Base-by-base conservation (phyloP, 2,797 vertebrate genomes). In the Gorsachius magnificus region DNA sequence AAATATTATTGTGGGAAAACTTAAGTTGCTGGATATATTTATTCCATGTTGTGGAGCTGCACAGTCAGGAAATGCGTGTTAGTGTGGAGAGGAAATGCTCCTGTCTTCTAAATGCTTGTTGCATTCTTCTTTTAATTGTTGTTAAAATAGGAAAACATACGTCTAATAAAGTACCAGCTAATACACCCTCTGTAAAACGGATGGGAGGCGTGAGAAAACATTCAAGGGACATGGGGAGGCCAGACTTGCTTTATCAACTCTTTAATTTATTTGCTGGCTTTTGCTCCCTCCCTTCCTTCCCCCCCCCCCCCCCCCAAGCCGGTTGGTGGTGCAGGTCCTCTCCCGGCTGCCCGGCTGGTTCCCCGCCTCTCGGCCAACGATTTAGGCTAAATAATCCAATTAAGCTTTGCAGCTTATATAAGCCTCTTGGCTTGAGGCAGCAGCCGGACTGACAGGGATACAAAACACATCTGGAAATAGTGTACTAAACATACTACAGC, bases 341-440 rank as follows among this genome's bases (percentile, higher is more conserved):
- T 56, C 75, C 66, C 26, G 72, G 19, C 82, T 72, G 71, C 83
- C 86, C 2, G 0, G 78, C 64, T 5, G 0, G 28, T 60, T 85
- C 70, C 70, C 63, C 4, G 89, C 91, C 81, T 87, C 78, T 81
- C 2, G 1, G 87, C 87, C 87, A 87, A 35, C 11, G 8, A 54
- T 78, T 96, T 93, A 72, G 91, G 84, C 91, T 95, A 87, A 95
- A 94, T 96, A 95, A 96, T 89, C 94, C 92, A 97, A 93, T 97
- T 96, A 94, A 89, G 91, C 53, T 90, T 85, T 91, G 89, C 65
- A 86, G 91, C 60, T 96, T 96, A 95, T 95, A 76, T 95, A 96
- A 95, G 85, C 79, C 5, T 43, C 48, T 91, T 93, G 94, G 94
- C 96, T 87, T 5, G 51, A 82, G 77, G 90, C 92, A 87, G 95